phyloP scores from a whole-genome alignment of 2,888 invertebrate species.

The Cataglyphis rosenhaueri region DNA sequence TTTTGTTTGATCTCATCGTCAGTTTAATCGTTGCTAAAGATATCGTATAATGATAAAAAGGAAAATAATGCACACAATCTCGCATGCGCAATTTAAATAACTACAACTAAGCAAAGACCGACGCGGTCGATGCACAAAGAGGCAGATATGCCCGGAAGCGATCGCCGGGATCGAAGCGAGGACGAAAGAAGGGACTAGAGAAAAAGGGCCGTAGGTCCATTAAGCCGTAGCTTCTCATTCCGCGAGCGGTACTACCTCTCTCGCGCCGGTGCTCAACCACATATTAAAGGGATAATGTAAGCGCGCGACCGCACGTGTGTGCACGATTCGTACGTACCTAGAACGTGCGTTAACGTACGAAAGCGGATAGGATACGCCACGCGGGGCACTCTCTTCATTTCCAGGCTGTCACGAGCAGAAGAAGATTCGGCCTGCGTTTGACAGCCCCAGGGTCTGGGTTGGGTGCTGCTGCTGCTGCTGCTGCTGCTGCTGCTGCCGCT shows the following conservation, averaged over 20 bases:
- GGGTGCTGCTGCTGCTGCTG: slow-evolving; percentile 76
- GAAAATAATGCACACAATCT: background rate
- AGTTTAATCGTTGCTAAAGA: background rate
- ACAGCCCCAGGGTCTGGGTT: slow-evolving; percentile 85
- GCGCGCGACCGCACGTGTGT: slow-evolving; percentile 67
- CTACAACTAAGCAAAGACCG: background rate
- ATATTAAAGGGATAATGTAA: slow-evolving; percentile 72
- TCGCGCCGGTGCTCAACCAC: slow-evolving; percentile 60
- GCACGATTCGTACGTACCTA: slow-evolving; percentile 72
- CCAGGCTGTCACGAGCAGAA: slow-evolving; percentile 84
- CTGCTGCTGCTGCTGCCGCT: slow-evolving; percentile 56
- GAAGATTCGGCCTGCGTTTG: slow-evolving; percentile 85
- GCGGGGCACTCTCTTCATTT: slow-evolving; percentile 85
- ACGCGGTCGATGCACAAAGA: slow-evolving; percentile 39
- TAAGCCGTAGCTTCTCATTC: slow-evolving; percentile 20
- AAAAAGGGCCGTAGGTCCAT: slow-evolving; percentile 59
- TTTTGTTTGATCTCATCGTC: background rate
- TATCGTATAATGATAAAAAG: background rate
- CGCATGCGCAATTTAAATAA: slow-evolving; percentile 17
- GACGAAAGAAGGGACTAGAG: slow-evolving; percentile 46
- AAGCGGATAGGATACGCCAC: slow-evolving; percentile 78
- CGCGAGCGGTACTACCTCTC: slow-evolving; percentile 51
- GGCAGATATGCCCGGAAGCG: slow-evolving; percentile 42
- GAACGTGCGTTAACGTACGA: slow-evolving; percentile 74
- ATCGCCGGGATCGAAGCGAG: slow-evolving; percentile 32